Conservation (phyloP, 2,888 invertebrate genomes). For the Ichneumoninae sp. region DNA sequence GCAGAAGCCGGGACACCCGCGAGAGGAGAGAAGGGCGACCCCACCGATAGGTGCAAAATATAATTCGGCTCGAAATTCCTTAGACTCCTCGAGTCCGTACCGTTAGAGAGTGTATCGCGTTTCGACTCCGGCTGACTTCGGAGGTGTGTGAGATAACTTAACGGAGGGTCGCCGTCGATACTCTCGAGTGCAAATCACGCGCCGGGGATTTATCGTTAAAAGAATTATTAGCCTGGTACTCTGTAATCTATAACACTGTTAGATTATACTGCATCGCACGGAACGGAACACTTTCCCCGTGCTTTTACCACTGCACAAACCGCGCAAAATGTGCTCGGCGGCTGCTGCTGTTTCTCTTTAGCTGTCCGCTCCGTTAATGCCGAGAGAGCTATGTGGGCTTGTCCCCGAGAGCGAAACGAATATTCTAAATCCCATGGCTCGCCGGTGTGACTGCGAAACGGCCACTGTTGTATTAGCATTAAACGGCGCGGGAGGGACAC, state of each 20-base stretch:
- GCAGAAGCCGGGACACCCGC: not conserved
- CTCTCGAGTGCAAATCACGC: not conserved
- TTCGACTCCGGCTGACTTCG: not conserved
- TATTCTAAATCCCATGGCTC: not conserved
- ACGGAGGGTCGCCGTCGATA: not conserved
- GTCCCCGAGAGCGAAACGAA: conserved; percentile 26
- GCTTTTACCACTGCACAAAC: conserved; percentile 29
- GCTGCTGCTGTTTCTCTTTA: not conserved
- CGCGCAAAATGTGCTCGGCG: conserved; percentile 1
- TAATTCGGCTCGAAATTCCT: not conserved
- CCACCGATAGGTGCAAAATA: conserved; percentile 40
- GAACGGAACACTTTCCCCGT: conserved; percentile 53
- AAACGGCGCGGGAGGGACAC: not conserved
- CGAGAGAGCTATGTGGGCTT: conserved; percentile 26
- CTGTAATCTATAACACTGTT: conserved; percentile 10
- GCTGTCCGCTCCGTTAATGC: conserved; percentile 11
- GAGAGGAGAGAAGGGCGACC: conserved; percentile 15
- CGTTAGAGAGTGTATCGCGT: conserved; percentile 3
- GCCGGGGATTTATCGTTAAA: conserved; percentile 2
- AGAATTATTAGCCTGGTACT: conserved; percentile 7
- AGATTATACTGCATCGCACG: conserved; percentile 15
- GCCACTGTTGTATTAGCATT: not conserved
- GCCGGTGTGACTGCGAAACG: not conserved
- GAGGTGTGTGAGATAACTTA: not conserved
- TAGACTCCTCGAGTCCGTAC: not conserved